Percentiles rank a stretch among this genome's conserved stretches.
Evolutionary conservation across 2,113 vertebrate species (phyloP).

Genomic region (Struthidea cinerea): DNA sequence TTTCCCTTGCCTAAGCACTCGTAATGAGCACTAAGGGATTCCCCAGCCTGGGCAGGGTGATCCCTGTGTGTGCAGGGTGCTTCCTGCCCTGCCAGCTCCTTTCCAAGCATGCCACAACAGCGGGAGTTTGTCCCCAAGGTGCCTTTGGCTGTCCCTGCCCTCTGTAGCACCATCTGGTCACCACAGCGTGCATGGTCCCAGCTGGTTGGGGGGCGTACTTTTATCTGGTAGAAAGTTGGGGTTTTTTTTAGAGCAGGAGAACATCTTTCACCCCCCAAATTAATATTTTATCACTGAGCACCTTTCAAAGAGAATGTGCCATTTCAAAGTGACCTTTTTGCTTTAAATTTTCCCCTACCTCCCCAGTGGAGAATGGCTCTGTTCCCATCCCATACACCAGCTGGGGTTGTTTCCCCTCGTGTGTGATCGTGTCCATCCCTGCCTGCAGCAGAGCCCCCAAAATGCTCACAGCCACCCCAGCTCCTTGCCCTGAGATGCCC

Average conservation of each 20-base stretch:
- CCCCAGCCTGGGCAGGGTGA: background rate
- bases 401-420: background rate
- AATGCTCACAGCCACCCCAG: rapidly evolving
- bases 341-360: background rate
- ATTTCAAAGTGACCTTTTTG: background rate
- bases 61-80: background rate
- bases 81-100: background rate
- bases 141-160: background rate
- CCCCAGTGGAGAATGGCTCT: background rate
- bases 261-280: background rate
- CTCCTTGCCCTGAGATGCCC: background rate
- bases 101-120: rapidly evolving
- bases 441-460: background rate
- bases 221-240: background rate
- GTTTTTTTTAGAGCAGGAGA: background rate
- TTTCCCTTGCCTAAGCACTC: background rate
- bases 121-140: background rate
- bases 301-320: background rate
- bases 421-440: rapidly evolving
- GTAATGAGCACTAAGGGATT: background rate
- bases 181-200: background rate
- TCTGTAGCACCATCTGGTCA: rapidly evolving
- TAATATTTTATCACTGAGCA: background rate
- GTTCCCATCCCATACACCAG: background rate
- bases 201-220: rapidly evolving